phyloP scores from a whole-genome alignment of 2,797 vertebrate species.

The Emys orbicularis region DNA sequence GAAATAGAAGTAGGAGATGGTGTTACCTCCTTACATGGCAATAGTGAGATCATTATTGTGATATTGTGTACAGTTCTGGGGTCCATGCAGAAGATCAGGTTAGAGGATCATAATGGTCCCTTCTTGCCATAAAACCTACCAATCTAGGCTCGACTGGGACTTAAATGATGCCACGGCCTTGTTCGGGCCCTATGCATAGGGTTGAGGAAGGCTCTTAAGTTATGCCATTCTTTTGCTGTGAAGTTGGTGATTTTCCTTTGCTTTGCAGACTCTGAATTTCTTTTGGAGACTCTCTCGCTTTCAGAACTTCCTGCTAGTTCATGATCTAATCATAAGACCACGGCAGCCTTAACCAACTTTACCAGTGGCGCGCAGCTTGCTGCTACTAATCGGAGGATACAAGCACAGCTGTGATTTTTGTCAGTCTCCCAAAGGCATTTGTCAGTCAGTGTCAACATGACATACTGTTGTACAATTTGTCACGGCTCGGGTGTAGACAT shows the following conservation, averaged over 20 bases:
- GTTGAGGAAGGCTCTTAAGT: background rate
- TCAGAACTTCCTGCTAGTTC: background rate
- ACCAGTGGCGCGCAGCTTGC: fast-evolving
- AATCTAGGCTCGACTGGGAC: background rate
- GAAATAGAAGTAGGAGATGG: background rate
- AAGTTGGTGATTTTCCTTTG: background rate
- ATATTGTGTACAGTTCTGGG: background rate
- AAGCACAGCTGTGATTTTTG: background rate
- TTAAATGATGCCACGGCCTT: background rate
- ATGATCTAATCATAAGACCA: background rate
- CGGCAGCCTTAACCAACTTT: no score
- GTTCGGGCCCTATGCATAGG: no score
- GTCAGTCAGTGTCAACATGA: background rate
- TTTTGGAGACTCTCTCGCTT: background rate
- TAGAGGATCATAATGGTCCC: background rate
- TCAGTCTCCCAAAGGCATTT: background rate
- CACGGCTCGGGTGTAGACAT: background rate
- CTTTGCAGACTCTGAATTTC: background rate
- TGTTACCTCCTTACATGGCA: background rate
- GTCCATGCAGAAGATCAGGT: background rate
- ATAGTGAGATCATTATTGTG: background rate
- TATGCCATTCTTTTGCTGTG: background rate
- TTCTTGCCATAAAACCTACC: background rate
- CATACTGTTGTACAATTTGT: background rate
- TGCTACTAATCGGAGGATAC: background rate